Conservation (phyloP, 23 tunicate species). For the Diplosoma virens region DNA sequence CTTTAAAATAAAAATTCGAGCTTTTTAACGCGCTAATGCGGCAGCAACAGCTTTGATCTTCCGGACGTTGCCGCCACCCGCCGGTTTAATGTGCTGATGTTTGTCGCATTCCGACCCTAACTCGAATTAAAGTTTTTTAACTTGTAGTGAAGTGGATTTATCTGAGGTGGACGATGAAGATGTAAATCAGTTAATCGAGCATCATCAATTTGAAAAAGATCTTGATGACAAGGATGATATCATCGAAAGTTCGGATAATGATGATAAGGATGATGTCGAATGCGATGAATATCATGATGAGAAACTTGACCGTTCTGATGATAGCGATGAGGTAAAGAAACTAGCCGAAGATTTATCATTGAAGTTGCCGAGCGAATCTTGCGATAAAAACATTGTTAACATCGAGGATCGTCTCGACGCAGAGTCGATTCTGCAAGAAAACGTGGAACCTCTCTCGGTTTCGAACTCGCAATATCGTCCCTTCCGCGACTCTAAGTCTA, state of each 20-base stretch:
- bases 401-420: not conserved
- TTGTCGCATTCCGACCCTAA: no score
- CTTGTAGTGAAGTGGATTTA: no score
- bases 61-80: no score
- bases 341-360: no score
- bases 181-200: not conserved
- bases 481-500: conserved; percentile 23
- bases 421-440: not conserved
- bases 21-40: no score
- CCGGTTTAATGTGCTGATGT: no score
- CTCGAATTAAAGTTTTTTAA: no score
- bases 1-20: no score
- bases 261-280: not conserved
- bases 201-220: not conserved
- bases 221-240: not conserved
- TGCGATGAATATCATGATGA: not conserved
- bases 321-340: not conserved
- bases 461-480: conserved; percentile 50
- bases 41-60: no score
- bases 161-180: conserved; percentile 1
- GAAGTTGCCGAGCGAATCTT: no score
- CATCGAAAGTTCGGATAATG: not conserved
- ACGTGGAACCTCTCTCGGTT: not conserved
- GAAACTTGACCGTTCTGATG: not conserved
- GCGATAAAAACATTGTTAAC: not conserved